These are phyloP conservation scores for Myiothlypis coronata DNA, from an alignment of 2,797 vertebrate species.

Conservation along the genomic window DNA sequence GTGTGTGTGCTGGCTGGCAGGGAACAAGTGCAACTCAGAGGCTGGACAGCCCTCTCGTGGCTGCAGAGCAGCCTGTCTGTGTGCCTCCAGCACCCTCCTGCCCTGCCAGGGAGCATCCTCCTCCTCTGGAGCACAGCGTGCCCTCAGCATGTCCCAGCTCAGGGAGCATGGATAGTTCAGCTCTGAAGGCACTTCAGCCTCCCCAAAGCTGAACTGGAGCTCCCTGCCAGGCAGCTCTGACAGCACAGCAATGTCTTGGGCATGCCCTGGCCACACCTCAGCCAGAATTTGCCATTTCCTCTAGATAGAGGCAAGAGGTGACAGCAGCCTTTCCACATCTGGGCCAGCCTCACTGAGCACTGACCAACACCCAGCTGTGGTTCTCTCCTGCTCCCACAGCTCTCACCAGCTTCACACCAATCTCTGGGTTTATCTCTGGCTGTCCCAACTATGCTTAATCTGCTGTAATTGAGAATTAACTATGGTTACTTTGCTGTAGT, in stretches of 20 bases:
- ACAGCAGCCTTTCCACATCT: neutral
- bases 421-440: neutral
- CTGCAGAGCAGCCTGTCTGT: neutral
- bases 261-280: neutral
- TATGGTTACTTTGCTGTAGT: neutral
- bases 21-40: neutral
- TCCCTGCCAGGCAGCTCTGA: neutral
- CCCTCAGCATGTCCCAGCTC: neutral
- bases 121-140: neutral
- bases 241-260: neutral
- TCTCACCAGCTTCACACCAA: neutral
- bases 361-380: neutral
- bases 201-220: neutral
- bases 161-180: neutral
- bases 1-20: fast-evolving
- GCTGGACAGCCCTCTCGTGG: conserved; percentile 37
- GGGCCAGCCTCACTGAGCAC: neutral
- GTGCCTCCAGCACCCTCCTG: neutral
- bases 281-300: neutral
- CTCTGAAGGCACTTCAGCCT: neutral
- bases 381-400: neutral
- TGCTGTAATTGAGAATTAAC: neutral
- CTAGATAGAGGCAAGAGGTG: neutral
- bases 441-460: neutral
- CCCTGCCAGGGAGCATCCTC: neutral